Conservation (phyloP, 2,797 vertebrate species). For the Coccyzus lansbergi region DNA sequence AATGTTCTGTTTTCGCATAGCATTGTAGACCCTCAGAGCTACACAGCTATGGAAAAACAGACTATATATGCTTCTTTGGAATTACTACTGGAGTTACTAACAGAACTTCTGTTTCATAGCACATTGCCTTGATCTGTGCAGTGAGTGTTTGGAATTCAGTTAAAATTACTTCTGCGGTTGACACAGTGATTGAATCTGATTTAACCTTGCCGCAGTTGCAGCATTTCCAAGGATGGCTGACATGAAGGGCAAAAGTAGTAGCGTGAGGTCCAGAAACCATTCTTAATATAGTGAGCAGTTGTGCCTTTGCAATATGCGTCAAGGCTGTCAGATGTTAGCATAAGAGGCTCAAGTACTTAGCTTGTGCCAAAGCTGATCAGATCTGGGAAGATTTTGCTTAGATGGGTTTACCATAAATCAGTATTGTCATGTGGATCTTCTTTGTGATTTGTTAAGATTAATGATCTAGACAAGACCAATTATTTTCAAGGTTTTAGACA, state of each 20-base stretch:
- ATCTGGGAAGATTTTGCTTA: neutral
- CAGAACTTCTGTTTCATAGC: neutral
- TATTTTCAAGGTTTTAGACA: neutral
- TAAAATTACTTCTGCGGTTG: neutral
- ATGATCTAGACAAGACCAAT: neutral
- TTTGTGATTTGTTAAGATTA: neutral
- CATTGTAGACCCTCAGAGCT: neutral
- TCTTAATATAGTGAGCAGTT: neutral
- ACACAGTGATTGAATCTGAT: neutral
- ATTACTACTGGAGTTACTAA: neutral
- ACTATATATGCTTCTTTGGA: neutral
- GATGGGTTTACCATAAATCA: neutral
- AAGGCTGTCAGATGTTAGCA: neutral
- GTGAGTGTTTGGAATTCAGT: neutral
- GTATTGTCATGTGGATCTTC: neutral
- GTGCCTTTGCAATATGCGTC: neutral
- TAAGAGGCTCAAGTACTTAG: constrained; percentile 8
- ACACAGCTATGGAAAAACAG: neutral
- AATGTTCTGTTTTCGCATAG: neutral
- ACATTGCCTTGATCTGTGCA: neutral
- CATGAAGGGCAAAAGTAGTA: neutral
- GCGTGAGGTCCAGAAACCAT: neutral
- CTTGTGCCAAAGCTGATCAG: neutral
- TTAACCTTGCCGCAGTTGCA: neutral
- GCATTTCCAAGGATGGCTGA: neutral